Base-by-base conservation (phyloP, 2,113 vertebrate species). In the Notothenia rossii region DNA sequence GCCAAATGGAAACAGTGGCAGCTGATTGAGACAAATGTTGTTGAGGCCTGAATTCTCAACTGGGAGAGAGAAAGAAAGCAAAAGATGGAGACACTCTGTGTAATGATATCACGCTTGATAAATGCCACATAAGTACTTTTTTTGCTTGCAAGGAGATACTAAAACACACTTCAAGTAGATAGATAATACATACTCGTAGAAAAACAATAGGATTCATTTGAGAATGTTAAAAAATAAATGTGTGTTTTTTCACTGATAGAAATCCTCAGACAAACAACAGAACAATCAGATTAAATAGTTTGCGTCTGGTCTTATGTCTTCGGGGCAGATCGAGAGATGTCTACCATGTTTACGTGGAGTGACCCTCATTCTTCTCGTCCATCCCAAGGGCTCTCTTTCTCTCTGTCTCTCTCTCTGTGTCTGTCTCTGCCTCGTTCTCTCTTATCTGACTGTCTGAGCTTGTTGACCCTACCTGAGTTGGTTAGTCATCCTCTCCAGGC, bases 1-100 rank as follows among this genome's bases (percentile, higher is more conserved):
- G 74, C 72, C 78, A 88, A 89, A 92, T 87, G 91, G 86, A 89
- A 90, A 78, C 90, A 84, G 77, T 69, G 83, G 78, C 86, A 85
- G 90, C 77, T 91, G 90, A 94, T 92, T 89, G 89, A 94, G 90
- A 91, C 76, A 86, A 88, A 95, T 93, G 75, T 77, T 65, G 79
- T 68, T 74, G 83, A 85, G 83, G 84, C 69, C 80, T 81, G 83
- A 85, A 72, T 83, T 84, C 85, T 84, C 68, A 80, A 85, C 74
- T 71, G 63, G 75, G 56, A 80, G 60, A 74, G 61, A 65, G 76
- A 68, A 71, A 86, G 84, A 72, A 64, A 66, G 79, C 76, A 82
- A 88, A 90, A 89, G 70, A 88, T 77, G 86, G 79, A 74, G 80
- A 82, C 86, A 60, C 66, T 86, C 71, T 69, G 72, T 77, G 72